Base-by-base conservation (phyloP, 2,113 vertebrate genomes). In the Phyllostomus discolor region DNA sequence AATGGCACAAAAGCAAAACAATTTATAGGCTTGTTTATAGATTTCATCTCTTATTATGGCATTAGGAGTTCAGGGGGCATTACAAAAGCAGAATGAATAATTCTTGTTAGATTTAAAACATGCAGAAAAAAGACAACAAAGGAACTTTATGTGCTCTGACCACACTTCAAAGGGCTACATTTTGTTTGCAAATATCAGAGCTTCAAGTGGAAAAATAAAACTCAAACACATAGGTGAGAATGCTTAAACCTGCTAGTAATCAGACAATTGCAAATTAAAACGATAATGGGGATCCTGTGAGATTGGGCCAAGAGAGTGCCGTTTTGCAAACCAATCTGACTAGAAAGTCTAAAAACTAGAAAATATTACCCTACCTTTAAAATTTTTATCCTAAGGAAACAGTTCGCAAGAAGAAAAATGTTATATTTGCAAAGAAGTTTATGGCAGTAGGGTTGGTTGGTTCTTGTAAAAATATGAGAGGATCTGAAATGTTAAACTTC, bases 51-150 rank as follows among this genome's bases (percentile, higher is more conserved):
- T 7, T 66, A 2, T 62, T 70, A 19, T 31, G 72, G 15, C 41
- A 78, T 38, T 96, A 66, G 24, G 10, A 28, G 87, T 69, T 88
- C 66, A 0, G n/a, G 22, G 46, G 31, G 17, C 9, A 75, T 28
- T 90, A 95, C 4, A 72, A 80, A 94, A 81, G 33, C 78, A 67
- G 16, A 96, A 69, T 64, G 41, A 87, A 69, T 80, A 54, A 3
- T 79, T 96, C 14, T 19, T 70, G 28, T 95, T 90, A 52, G 20
- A 78, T 86, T 93, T 59, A 70, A 97, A 91, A 66, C 28, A 80
- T 59, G 17, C 19, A 22, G 70, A 80, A 33, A 72, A 83, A 79
- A 52, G 16, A 12, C 24, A 75, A 46, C 38, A 38, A 73, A 88
- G 35, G 14, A 22, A 90, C 11, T 70, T 82, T 43, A 38, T 90